Conservation (phyloP, 2,113 vertebrate genomes). For the Myotis yumanensis region DNA sequence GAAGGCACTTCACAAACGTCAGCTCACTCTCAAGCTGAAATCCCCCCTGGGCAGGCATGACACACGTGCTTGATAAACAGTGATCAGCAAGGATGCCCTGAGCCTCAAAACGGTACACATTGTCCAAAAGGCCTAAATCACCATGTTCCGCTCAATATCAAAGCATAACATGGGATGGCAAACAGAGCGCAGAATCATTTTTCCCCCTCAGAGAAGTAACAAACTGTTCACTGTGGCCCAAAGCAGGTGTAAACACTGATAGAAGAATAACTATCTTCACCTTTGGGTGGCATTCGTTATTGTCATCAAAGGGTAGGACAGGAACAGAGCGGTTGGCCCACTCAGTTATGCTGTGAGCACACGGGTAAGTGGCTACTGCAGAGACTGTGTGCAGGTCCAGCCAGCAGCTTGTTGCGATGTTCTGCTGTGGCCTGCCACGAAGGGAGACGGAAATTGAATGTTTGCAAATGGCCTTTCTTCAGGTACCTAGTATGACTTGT, state of each 20-base stretch:
- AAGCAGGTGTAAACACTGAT: neutral
- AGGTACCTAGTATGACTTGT: conserved; percentile 2
- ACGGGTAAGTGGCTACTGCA: neutral
- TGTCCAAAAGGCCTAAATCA: conserved; percentile 1
- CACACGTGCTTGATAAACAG: neutral
- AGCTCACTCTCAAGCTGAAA: neutral
- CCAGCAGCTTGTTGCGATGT: neutral
- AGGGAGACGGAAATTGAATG: conserved; percentile 39
- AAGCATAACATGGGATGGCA: neutral
- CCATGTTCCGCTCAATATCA: neutral
- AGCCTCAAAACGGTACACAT: neutral
- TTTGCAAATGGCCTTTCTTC: conserved; percentile 47
- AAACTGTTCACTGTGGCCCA: neutral
- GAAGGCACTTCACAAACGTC: neutral
- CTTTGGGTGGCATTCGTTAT: neutral
- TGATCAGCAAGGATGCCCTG: neutral
- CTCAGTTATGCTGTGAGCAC: neutral
- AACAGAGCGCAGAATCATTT: neutral
- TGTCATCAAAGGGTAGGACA: neutral
- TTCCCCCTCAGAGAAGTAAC: neutral
- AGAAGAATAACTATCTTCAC: conserved; percentile 26
- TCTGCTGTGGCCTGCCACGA: neutral
- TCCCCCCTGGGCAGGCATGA: neutral
- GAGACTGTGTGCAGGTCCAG: neutral
- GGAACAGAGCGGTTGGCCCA: neutral